phyloP scores from a whole-genome alignment of 2,113 vertebrate species.

The Sorex araneus region DNA sequence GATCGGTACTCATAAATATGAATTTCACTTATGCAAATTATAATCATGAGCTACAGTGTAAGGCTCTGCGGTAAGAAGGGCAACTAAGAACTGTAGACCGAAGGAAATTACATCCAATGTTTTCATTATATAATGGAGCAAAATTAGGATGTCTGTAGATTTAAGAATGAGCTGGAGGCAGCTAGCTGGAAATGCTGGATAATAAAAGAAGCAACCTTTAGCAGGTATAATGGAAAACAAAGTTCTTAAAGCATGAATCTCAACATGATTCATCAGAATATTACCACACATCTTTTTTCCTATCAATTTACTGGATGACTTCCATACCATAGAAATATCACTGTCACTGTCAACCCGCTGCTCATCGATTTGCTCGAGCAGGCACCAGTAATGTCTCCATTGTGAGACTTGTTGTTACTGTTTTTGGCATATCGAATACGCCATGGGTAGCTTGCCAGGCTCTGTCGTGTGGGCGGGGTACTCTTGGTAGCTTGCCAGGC shows the following conservation, averaged over 20 bases:
- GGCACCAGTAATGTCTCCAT: no score
- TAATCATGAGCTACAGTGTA: slow-evolving; percentile 82
- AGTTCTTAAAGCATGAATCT: slow-evolving; percentile 65
- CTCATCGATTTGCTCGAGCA: no score
- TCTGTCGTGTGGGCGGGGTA: no score
- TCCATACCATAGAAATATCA: slow-evolving; percentile 22
- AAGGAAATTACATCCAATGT: slow-evolving; percentile 82
- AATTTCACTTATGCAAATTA: slow-evolving; percentile 88
- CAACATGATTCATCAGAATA: slow-evolving; percentile 66
- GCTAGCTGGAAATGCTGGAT: slow-evolving; percentile 68
- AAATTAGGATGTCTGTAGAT: slow-evolving; percentile 79
- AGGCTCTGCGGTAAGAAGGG: slow-evolving; percentile 82
- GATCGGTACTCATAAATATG: slow-evolving; percentile 87
- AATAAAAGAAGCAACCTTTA: slow-evolving; percentile 71
- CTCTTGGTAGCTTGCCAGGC: no score
- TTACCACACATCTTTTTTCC: slow-evolving; percentile 38
- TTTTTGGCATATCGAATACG: no score
- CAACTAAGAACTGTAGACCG: slow-evolving; percentile 83
- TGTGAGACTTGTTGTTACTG: no score
- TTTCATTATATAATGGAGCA: slow-evolving; percentile 84
- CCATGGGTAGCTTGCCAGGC: no score
- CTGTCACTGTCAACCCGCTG: no score
- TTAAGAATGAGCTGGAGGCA: slow-evolving; percentile 76
- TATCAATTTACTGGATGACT: background rate
- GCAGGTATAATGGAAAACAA: slow-evolving; percentile 72